Base-by-base conservation (phyloP, 2,113 vertebrate species). In the Urocolius indicus region DNA sequence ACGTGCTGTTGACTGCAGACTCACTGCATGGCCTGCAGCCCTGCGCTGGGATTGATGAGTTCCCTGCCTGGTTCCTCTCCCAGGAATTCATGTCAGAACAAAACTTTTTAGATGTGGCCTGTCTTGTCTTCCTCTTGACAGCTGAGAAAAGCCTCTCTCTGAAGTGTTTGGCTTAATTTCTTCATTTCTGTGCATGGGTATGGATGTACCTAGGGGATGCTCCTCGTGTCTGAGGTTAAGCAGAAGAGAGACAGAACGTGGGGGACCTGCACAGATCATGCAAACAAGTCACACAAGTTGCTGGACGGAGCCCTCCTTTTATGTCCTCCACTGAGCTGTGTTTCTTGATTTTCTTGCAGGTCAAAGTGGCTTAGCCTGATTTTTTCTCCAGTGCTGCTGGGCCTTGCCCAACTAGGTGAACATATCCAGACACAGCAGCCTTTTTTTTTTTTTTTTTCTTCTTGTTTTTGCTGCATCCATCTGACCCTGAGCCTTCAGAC, bases 301-400 rank as follows among this genome's bases (percentile, higher is more conserved):
- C 22, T 80, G 62, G 76, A 52, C 36, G 11, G 41, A 78, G 10
- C 36, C 18, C 7, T 77, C 27, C 8, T 52, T 75, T 62, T 30
- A 26, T 34, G 12, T 85, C 26, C 29, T 95, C 48, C 30, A 29
- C 1, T 87, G 66, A 81, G 12, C 16, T 75, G 22, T 86, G 29
- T 93, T 91, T 89, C 49, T 62, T 78, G 16, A 61, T 46, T 93
- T 46, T 81, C 54, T 94, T 96, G 82, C 78, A 96, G 93, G 72
- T 91, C 13, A 13, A 9, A 46, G 26, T 52, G 55, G 10, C 38
- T 85, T 51, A 71, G 43, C 36, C 22, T 5, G 73, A 2, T 76
- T 30, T 12, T 12, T 87, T 34, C 62, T 80, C 54, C 46, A 32
- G 30, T 73, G 62, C 24, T 69, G 21, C 69, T 63, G 52, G 48